phyloP scores from a whole-genome alignment of 2,113 vertebrate species.

The Hucho hucho region DNA sequence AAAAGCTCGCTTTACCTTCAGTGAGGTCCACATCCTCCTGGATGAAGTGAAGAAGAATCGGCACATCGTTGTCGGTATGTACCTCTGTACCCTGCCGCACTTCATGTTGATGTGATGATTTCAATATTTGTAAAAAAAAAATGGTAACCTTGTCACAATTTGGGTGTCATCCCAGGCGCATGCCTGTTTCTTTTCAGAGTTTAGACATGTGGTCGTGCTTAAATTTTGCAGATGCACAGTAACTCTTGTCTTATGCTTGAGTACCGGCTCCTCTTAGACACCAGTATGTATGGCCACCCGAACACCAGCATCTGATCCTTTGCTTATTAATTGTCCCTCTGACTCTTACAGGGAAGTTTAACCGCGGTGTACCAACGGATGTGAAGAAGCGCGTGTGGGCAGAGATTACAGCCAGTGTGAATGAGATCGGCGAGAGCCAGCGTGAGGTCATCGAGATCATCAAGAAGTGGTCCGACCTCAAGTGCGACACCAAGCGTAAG shows the following conservation, averaged over 20 bases:
- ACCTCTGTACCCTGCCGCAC: not conserved
- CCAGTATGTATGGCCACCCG: not conserved
- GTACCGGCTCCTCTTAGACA: not conserved
- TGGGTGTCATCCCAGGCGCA: not conserved
- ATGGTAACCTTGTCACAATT: too few relatives aligned
- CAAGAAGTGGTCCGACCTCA: conserved; percentile 80
- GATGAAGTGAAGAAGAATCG: conserved; percentile 78
- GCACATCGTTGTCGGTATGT: conserved; percentile 73
- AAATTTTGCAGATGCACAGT: not conserved
- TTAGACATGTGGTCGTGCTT: not conserved
- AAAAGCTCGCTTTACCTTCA: conserved; percentile 78
- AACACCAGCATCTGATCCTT: not conserved
- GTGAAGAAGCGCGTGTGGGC: conserved; percentile 76
- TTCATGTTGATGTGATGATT: not conserved
- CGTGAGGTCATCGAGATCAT: conserved; percentile 70
- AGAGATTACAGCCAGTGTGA: conserved; percentile 75
- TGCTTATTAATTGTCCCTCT: not conserved
- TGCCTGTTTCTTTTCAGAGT: not conserved
- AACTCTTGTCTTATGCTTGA: not conserved
- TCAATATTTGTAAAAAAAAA: too few relatives aligned
- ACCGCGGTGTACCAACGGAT: conserved; percentile 70
- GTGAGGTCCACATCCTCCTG: conserved; percentile 77
- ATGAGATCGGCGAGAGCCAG: conserved; percentile 77
- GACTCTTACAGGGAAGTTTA: conserved; percentile 70
- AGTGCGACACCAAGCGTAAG: conserved; percentile 79